phyloP scores from a whole-genome alignment of 1,140 invertebrate species.

The Pantala flavescens region DNA sequence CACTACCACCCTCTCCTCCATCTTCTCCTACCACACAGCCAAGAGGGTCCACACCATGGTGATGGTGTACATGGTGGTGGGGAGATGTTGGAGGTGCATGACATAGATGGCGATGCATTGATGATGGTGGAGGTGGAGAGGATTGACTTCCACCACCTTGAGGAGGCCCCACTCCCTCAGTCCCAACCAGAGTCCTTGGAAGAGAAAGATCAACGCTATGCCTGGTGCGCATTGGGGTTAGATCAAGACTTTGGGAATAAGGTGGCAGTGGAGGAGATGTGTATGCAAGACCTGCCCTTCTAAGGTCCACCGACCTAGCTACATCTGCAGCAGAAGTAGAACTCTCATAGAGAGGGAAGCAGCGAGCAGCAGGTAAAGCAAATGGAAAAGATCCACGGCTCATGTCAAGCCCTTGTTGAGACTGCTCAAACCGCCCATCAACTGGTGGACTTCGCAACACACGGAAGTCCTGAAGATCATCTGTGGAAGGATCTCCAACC shows the following conservation, averaged over 20 bases:
- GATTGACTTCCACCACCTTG: background rate
- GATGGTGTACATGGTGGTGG: constrained; percentile 8
- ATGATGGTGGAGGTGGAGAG: background rate
- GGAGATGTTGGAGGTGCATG: background rate
- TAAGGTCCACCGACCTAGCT: background rate
- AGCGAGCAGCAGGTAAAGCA: background rate
- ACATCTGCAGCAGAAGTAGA: background rate
- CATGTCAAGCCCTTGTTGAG: constrained; percentile 15
- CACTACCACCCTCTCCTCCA: background rate
- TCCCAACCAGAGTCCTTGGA: background rate
- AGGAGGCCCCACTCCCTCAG: background rate
- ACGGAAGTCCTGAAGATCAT: constrained; percentile 11
- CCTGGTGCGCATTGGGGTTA: background rate
- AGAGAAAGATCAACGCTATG: constrained; percentile 16
- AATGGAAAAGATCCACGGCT: background rate
- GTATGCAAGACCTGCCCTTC: background rate
- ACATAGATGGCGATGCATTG: background rate
- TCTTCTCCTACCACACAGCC: background rate
- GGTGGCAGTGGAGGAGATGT: background rate
- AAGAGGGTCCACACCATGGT: background rate
- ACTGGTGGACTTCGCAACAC: constrained; percentile 12
- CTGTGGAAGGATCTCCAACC: background rate
- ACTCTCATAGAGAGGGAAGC: constrained; percentile 1
- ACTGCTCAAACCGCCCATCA: constrained; percentile 1
- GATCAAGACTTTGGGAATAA: constrained; percentile 9